Evolutionary conservation across 2,113 vertebrate species (phyloP).

Genomic region (Capreolus pygargus): DNA sequence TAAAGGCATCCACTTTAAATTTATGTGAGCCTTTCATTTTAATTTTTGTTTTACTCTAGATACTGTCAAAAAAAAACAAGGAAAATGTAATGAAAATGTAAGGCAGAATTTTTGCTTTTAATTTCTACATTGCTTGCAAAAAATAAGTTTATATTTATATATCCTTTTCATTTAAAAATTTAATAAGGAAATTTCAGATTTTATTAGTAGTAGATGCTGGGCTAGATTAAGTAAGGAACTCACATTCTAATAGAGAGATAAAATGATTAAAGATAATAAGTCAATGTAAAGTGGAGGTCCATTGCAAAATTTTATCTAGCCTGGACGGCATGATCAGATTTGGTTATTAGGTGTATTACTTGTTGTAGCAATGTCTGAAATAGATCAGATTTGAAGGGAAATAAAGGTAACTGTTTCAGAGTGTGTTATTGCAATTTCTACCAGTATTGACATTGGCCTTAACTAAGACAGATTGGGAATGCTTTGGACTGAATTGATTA

Average conservation of each 20-base stretch:
- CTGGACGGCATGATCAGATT: not conserved
- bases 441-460: not conserved
- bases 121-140: not conserved
- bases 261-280: not conserved
- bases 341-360: not conserved
- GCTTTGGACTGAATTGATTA: not conserved
- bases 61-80: not conserved
- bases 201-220: not conserved
- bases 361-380: not conserved
- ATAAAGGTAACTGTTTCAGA: not conserved
- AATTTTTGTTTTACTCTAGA: not conserved
- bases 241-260: not conserved
- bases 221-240: not conserved
- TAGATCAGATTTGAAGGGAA: not conserved
- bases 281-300: not conserved
- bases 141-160: not conserved
- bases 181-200: not conserved
- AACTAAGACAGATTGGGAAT: not conserved
- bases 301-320: not conserved
- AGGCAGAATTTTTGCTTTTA: not conserved
- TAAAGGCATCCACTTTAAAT: not conserved
- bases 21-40: not conserved
- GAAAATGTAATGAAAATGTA: not conserved
- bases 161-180: not conserved
- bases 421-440: not conserved